Base-by-base conservation (phyloP, 2,113 vertebrate species). In the Gasterosteus nipponicus region DNA sequence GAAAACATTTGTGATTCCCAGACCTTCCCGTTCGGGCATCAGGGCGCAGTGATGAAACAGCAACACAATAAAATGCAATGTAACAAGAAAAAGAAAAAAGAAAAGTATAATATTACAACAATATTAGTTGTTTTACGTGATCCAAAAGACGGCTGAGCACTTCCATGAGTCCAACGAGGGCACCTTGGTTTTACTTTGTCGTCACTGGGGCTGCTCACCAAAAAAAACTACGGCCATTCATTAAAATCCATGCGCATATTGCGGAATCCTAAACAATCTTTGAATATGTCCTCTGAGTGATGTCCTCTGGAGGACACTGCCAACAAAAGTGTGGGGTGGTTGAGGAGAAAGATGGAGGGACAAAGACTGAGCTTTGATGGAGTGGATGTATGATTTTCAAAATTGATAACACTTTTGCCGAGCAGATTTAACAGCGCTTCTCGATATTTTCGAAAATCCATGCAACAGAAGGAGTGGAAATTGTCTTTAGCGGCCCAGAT, bases 131-230 rank as follows among this genome's bases (percentile, higher is more conserved):
- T 63, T 22, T 49, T 3, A 47, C 46, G 41, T 70, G 19, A 68
- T 80, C 58, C 71, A 68, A 80, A 61, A 22, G 47, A 46, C 66
- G 54, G 26, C 12, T 29, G n/a, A 26, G n/a, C 44, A 46, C 42
- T 42, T 26, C 54, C 72, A 66, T 60, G 22, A 75, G 70, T 81
- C 29, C 44, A 80, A 51, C 61, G 61, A 26, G 75, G 85, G 65
- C 77, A 85, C 80, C 75, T 87, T 83, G 80, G 67, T 73, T 76
- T 68, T 22, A 70, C 38, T 73, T 58, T 53, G 19, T 49, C 67
- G 65, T 71, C 60, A 77, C 75, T 77, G 67, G 16, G 14, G 26
- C 61, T 71, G 39, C 42, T 62, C 31, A 51, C 61, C 8, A 54
- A 74, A 82, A 74, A 82, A 71, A 64, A 75, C 22, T 73, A 77